Base-by-base conservation (phyloP, 2,113 vertebrate genomes). In the Falcunculus frontatus region DNA sequence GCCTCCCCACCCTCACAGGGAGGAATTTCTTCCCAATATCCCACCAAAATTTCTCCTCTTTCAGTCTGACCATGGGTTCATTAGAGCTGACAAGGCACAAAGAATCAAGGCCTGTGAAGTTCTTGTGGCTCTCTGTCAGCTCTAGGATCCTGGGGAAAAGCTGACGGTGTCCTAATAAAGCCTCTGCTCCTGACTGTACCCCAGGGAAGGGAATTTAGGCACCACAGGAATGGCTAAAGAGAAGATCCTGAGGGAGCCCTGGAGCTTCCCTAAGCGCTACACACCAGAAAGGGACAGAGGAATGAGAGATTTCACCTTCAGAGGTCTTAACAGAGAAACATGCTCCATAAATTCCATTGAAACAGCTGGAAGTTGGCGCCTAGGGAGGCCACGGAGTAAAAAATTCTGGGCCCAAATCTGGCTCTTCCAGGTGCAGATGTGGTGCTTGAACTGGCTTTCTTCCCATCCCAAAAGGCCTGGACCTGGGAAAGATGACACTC, bases 1-100 rank as follows among this genome's bases (percentile, higher is more conserved):
- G 32, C 59, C 50, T 65, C 0, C 0, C 3, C 27, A 3, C 8
- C 37, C 44, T 52, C 33, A 1, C 6, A 82, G 60, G 3, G 8
- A 60, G 3, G 1, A n/a, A 46, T 67, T 53, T 0, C 16, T 75
- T 26, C 69, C 46, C 46, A 60, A 21, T 8, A 53, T 67, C 33
- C 23, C 39, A 25, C 2, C 22, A n/a, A 44, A 82, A 46, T 53
- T 25, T 74, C 19, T 52, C 29, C 23, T 82, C 46, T 39, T 60
- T 82, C 52, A 53, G 22, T 67, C 8, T 25, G 50, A 13, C 35
- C 18, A 6, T 11, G 32, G 44, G 27, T 44, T 63, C 56, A 52
- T 87, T 64, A 74, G 47, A 67, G 44, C 42, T 59, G 89, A 67
- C 72, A 81, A 81, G 59, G 37, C 84, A 86, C 32, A 23, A 30